Evolutionary conservation across 1,140 invertebrate genomes (phyloP), one percentile per base, ranked within the genome.

Genomic region (Scaptomyza pallida): DNA sequence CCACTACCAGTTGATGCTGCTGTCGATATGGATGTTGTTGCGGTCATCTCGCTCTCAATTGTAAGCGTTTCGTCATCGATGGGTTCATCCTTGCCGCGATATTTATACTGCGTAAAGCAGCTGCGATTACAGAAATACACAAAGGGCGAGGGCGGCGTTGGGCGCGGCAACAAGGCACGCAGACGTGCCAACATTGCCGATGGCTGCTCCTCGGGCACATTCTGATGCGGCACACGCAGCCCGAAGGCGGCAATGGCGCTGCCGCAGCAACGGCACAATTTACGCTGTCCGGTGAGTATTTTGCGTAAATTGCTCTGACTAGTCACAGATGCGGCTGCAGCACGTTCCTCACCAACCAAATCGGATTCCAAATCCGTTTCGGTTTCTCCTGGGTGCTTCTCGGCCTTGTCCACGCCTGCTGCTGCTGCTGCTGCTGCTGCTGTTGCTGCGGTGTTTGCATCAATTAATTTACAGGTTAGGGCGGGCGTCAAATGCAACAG

Each of bases 401-500:
- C 21, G 16, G 23, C 19, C 23, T 30, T 59, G n/a, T 48, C n/a
- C n/a, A n/a, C n/a, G n/a, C n/a, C 44, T 43, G 30, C 40, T 15
- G 51, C 23, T 9, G 5, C 26, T 5, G 26, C 6, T 40, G 30
- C 37, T 15, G 51, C 23, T 5, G 23, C 23, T 5, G 23, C 23
- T 23, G 26, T 9, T 6, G 26, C 23, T 5, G 40, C 3, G n/a
- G 9, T 17, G 44, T 78, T 68, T 3, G 69, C 68, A 48, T 90
- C 89, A 15, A 90, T 78, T 1, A 90, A 52, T 33, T 90, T 89
- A 91, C 97, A 98, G 50, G 94, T 94, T n/a, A 95, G 94, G 3
- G 97, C 96, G 33, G 96, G 94, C 33, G 97, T 95, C 82, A 99
- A 97, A 80, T 98, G 96, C 57, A 99, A 92, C 78, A 99, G 95